Base-by-base conservation (phyloP, 2,113 vertebrate species). In the Cyanoramphus novaezelandiae region DNA sequence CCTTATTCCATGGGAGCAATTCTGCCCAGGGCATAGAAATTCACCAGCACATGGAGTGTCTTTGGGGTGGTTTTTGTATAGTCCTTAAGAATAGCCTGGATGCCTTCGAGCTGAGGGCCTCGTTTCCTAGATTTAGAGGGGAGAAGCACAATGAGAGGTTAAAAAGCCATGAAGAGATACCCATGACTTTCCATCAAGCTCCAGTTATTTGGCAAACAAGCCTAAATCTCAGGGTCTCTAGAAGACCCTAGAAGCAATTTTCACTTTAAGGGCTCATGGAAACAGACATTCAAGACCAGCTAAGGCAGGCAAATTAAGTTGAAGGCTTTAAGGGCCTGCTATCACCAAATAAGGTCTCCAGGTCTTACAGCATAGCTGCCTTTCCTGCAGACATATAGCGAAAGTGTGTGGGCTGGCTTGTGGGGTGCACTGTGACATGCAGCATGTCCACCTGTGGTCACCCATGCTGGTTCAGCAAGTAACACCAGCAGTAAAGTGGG, bases 1-100 rank as follows among this genome's bases (percentile, higher is more conserved):
- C 72, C 35, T 64, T 84, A 52, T 49, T 92, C 87, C 82, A 92
- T 18, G 14, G 39, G 13, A 91, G 80, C 55, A 88, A 0, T 83
- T 93, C 68, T 90, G 86, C 90, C 74, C 60, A 82, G 57, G 68
- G 86, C 80, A 78, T 53, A 92, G 88, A 92, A 95, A 78, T 94
- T 94, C 55, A 79, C 41, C 39, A 71, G 64, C 21, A 52, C 35
- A 47, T 75, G 43, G 21, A 68, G 15, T 65, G 43, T 91, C 69
- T 74, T 88, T 50, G 72, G 23, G 33, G 67, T 84, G 17, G 4
- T 84, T 83, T 80, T 75, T 52, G 10, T 70, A 43, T 16, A 23
- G 14, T 74, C 46, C 6, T 77, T 70, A 59, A 65, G 72, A 86
- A 67, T 23, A 74, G 37, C n/a, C 50, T 74, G 46, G 68, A 43